Evolutionary conservation across 2,797 vertebrate species (phyloP).

Genomic region (Morelia viridis): DNA sequence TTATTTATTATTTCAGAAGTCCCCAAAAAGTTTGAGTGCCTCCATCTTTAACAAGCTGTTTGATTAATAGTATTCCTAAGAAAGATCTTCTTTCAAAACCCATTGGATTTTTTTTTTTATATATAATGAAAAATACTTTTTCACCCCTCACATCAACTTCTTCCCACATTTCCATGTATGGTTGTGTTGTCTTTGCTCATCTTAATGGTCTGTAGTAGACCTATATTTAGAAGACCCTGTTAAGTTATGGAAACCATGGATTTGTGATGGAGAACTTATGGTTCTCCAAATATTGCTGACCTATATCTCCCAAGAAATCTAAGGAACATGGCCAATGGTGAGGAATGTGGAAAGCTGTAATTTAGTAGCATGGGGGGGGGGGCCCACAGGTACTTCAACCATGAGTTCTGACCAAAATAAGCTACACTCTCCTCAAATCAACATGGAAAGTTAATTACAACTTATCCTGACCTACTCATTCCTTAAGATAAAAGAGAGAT

Average conservation of each 20-base stretch:
- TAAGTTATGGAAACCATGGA: background rate
- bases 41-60: background rate
- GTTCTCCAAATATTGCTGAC: background rate
- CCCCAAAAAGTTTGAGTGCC: background rate
- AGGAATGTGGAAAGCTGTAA: background rate
- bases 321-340: background rate
- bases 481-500: background rate
- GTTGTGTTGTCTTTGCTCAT: background rate
- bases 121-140: background rate
- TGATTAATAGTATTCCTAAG: background rate
- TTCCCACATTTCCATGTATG: background rate
- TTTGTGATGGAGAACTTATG: background rate
- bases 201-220: background rate
- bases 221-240: background rate
- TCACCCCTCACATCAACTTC: background rate
- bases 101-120: background rate
- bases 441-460: background rate
- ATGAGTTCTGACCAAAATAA: background rate
- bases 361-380: background rate
- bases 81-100: background rate
- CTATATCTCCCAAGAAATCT: background rate
- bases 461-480: background rate
- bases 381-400: background rate
- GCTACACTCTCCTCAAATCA: background rate
- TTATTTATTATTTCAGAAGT: background rate